phyloP scores from a whole-genome alignment of 2,113 vertebrate genomes.

The Neopipo cinnamomea region DNA sequence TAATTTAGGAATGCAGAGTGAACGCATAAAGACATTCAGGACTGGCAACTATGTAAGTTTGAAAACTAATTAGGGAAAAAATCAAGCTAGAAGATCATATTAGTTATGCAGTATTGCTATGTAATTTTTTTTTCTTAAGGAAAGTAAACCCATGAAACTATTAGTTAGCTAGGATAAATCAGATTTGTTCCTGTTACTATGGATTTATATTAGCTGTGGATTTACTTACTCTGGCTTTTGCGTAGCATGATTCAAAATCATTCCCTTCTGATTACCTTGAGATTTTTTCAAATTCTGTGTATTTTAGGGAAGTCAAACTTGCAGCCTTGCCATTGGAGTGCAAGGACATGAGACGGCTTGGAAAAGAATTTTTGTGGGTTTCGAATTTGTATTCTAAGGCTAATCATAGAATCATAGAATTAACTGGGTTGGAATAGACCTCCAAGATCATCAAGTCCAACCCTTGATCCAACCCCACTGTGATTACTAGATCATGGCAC shows the following conservation, averaged over 20 bases:
- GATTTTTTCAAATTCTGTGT: background rate
- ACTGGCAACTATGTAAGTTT: background rate
- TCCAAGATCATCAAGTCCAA: too few species aligned
- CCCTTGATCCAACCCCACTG: too few species aligned
- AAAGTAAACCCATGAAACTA: background rate
- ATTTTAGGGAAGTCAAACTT: background rate
- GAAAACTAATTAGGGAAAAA: slow-evolving; percentile 36
- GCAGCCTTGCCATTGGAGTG: background rate
- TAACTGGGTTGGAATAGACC: too few species aligned
- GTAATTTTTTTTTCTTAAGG: background rate
- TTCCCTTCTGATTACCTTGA: background rate
- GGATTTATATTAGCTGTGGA: background rate
- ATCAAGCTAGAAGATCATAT: background rate
- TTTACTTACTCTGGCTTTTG: background rate
- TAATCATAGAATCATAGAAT: too few species aligned
- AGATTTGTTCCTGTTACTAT: background rate
- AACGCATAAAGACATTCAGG: background rate
- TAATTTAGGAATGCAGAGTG: background rate
- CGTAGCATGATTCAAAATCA: background rate
- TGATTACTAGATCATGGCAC: too few species aligned
- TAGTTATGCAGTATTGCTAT: background rate
- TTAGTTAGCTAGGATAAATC: background rate
- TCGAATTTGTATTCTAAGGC: background rate
- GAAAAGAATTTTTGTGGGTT: background rate
- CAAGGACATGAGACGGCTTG: background rate